Base-by-base conservation (phyloP, 2,797 vertebrate genomes). In the Bufotes viridis region DNA sequence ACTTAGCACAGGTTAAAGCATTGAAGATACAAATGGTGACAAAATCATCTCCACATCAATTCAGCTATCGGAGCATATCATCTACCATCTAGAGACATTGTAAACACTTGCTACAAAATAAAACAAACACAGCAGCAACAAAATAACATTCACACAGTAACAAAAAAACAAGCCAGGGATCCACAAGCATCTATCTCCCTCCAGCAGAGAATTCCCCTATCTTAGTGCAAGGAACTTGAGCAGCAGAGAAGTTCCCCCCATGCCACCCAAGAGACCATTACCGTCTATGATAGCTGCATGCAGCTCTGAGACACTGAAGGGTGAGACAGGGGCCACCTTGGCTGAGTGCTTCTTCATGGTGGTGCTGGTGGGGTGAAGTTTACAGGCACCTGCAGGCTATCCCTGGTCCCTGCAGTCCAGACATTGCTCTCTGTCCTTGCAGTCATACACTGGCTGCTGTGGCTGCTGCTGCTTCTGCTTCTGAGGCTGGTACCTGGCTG, bases 291-390 rank as follows among this genome's bases (percentile, higher is more conserved):
- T 80, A 1, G 90, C 91, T 0, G 61, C 85, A 53, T 90, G 93
- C 81, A 90, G 12, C 29, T 91, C 92, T 0, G 93, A 84, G 81
- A 90, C 86, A 86, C 1, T 84, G 90, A 88, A 88, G 63, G 91
- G 88, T 0, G 90, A 87, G 61, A 92, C 90, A 0, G 93, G 91
- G 34, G 92, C 90, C 89, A 92, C 92, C 90, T 90, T 86, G 1
- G 91, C 92, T 0, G 93, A 94, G 26, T 65, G 90, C 72, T 94
- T 94, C 93, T 89, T 93, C 92, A 93, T 93, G 82, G 86, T 94
- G 78, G 67, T 34, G 70, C 70, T 74, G 72, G 51, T 55, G 51
- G 51, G 78, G 84, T 85, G 88, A 75, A 87, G 60, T 0, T 57
- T 72, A 87, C 91, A 65, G 11, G 17, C 53, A 8, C 20, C 61